Base-by-base conservation (phyloP, 2,113 vertebrate genomes). In the Atherinomorus stipes region DNA sequence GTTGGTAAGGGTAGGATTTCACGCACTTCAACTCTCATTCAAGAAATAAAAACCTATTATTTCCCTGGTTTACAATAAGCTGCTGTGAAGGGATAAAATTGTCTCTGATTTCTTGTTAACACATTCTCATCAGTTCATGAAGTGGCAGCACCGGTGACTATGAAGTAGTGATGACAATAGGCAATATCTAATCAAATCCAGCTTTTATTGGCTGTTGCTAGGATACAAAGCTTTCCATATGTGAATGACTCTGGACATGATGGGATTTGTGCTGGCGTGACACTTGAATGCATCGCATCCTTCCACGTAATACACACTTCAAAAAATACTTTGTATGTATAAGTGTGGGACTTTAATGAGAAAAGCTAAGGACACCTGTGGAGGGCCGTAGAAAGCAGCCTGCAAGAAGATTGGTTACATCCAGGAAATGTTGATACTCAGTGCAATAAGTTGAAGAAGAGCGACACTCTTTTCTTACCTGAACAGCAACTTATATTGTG, bases 121-220 rank as follows among this genome's bases (percentile, higher is more conserved):
- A 89, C 57, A 71, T 52, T 54, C 74, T 85, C 58, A 82, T 86
- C 76, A 66, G 63, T 54, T 82, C 57, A 50, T 54, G 73, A 81
- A 81, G 47, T 78, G 66, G 59, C 49, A 37, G 40, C 16, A 64
- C 75, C 26, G 26, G 75, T 71, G 77, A 82, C 78, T 80, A 67
- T 62, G 34, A 54, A 60, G 54, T 76, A 74, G 44, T 58, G 50
- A 72, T 67, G 76, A 64, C 70, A 68, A 61, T 13, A n/a, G 58
- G 56, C 45, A 44, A 60, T 16, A 53, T 22, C 71, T 63, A 71
- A 88, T 88, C 67, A 84, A 74, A 62, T 71, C 26, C 44, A 18
- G 44, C 50, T 54, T 83, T 84, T 85, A 83, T 81, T 76, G 52
- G 74, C 37, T 64, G 90, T 92, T 94, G 90, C 93, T 89, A 88